Base-by-base conservation (phyloP, 35 echinoderm and acorn worm species). In the Nesometra sesokonis region DNA sequence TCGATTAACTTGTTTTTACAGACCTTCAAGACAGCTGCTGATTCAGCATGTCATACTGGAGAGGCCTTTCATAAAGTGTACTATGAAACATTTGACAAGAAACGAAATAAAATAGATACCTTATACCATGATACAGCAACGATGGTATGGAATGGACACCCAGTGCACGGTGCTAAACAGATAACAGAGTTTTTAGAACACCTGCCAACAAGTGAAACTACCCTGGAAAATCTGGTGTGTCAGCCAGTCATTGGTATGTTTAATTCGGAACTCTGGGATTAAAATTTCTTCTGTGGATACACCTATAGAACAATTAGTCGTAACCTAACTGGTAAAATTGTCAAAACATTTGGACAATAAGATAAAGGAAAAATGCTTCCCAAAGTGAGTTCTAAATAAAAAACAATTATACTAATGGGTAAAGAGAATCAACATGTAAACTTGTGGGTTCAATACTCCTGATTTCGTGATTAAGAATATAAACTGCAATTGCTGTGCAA, bases 11-110 rank as follows among this genome's bases (percentile, higher is more conserved):
- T 43, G 15, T 43, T 43, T 67, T 67, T 19, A 67, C 52, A 67
- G 52, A 67, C 52, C 2, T 67, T 67, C 52, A 67, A 67, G 52
- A 19, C 21, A 19, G 52, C 52, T 17, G 52, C 52, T 13, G 96
- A 92, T 34, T 90, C 94, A 91, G 96, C 96, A 27, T 92, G 90
- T 77, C 80, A 86, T 29, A 91, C 96, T 57, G 96, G 80, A 57
- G 93, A 99, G 82, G 87, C 94, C 35, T 99, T 99, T 82, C 87
- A 99, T 37, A 99, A 99, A 76, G 31, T 99, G 1, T 99, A 87
- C 34, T 99, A 94, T 90, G 96, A 99, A 82, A 94, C 87, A 3
- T 99, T 94, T 99, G 96, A 99, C 77, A 94, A 92, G 46, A 92
- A 86, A 88, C 85, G 95, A 93, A 87, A 84, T 81, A 91, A 93